Conservation (phyloP, 2,113 vertebrate genomes). For the Trichomycterus rosablanca region DNA sequence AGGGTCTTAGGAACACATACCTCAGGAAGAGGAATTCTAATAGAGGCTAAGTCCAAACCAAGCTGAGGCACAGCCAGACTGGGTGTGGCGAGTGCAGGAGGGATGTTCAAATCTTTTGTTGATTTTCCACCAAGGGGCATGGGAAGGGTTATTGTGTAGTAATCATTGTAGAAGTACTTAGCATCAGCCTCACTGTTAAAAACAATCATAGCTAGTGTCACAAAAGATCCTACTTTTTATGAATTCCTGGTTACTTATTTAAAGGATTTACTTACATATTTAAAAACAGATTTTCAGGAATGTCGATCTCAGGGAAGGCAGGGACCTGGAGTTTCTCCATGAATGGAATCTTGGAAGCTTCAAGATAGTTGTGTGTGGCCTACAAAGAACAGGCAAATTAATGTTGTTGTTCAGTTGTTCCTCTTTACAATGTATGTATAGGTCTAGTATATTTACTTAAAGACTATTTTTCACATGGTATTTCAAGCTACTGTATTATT, state of each 20-base stretch:
- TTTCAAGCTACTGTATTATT: background rate
- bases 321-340: conserved; percentile 70
- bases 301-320: conserved; percentile 66
- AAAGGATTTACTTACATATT: conserved; percentile 75
- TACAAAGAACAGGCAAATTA: conserved; percentile 44
- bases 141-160: conserved; percentile 68
- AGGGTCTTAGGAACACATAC: conserved; percentile 71
- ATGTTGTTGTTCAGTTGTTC: background rate
- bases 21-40: conserved; percentile 69
- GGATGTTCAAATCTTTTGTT: conserved; percentile 68
- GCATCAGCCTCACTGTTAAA: conserved; percentile 74
- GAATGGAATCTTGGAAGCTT: conserved; percentile 71
- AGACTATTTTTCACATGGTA: background rate
- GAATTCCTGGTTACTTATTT: too few species aligned
- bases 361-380: conserved; percentile 77
- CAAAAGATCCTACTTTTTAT: background rate
- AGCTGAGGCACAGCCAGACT: conserved; percentile 64
- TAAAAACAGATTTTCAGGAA: conserved; percentile 82
- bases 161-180: conserved; percentile 74
- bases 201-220: conserved; percentile 32
- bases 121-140: conserved; percentile 84
- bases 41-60: conserved; percentile 71
- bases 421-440: background rate
- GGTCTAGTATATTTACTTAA: background rate
- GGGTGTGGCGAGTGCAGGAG: conserved; percentile 67